These are phyloP conservation scores for Diachrysia chrysitis DNA, from an alignment of 2,888 invertebrate species.

Conservation along the genomic window DNA sequence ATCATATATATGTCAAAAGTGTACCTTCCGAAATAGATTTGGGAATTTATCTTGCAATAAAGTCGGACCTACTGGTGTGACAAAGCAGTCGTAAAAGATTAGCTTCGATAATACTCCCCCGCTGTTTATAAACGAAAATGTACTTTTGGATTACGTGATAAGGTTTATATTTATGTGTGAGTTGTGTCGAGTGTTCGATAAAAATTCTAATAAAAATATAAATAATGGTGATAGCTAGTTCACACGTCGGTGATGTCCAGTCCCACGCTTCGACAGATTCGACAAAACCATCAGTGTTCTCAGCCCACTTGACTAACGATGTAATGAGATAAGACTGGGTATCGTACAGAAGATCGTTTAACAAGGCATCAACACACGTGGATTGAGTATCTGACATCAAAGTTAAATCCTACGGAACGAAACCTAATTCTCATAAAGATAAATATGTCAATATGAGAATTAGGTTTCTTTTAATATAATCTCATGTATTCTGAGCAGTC, in stretches of 20 bases:
- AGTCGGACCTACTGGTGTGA: slow-evolving; percentile 71
- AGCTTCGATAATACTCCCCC: slow-evolving; percentile 57
- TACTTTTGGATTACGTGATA: slow-evolving; percentile 53
- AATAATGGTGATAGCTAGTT: slow-evolving; percentile 80
- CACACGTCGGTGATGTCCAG: slow-evolving; percentile 75
- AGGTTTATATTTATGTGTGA: slow-evolving; percentile 40
- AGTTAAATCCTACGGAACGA: neutral
- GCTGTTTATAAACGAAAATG: slow-evolving; percentile 40
- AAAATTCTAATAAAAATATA: slow-evolving; percentile 80
- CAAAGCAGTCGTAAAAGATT: slow-evolving; percentile 67
- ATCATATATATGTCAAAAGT: slow-evolving; percentile 70
- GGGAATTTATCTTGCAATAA: slow-evolving; percentile 72
- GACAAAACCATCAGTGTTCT: slow-evolving; percentile 64
- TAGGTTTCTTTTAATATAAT: neutral
- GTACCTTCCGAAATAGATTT: slow-evolving; percentile 68
- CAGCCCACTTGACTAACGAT: slow-evolving; percentile 72
- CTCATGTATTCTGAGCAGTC: too few species aligned
- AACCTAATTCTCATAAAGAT: too few species aligned
- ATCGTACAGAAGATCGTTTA: slow-evolving; percentile 23
- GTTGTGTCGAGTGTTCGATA: slow-evolving; percentile 71
- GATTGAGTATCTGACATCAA: slow-evolving; percentile 18
- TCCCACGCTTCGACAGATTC: slow-evolving; percentile 75
- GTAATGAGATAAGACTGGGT: slow-evolving; percentile 46
- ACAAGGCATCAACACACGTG: slow-evolving; percentile 19
- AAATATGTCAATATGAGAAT: slow-evolving; percentile 4